Conservation (phyloP, 1,140 invertebrate species). For the Drosophila trapezifrons region DNA sequence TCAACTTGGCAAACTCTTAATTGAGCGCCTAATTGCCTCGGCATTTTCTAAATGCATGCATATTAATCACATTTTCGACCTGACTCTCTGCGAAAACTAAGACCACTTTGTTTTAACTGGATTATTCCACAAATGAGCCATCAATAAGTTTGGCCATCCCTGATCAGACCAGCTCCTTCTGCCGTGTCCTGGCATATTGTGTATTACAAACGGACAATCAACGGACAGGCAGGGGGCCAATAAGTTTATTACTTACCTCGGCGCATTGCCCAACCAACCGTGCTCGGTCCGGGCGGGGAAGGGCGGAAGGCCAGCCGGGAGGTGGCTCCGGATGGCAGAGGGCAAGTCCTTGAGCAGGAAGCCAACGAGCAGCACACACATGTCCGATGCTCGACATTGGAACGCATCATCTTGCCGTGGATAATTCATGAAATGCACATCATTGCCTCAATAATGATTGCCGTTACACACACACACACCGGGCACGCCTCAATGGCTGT, state of each 20-base stretch:
- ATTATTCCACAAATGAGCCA: slow-evolving; percentile 10
- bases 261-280: slow-evolving; percentile 71
- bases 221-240: slow-evolving; percentile 70
- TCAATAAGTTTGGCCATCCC: slow-evolving; percentile 39
- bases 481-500: slow-evolving; percentile 38
- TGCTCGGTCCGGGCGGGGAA: slow-evolving; percentile 2
- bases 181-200: slow-evolving; percentile 52
- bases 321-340: slow-evolving; percentile 20
- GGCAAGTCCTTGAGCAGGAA: slow-evolving; percentile 39
- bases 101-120: slow-evolving; percentile 1
- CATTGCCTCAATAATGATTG: slow-evolving; percentile 77
- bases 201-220: slow-evolving; percentile 66
- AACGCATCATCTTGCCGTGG: slow-evolving; percentile 53
- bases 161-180: slow-evolving; percentile 16
- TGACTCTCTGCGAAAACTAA: background rate
- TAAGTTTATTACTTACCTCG: slow-evolving; percentile 81
- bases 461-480: slow-evolving; percentile 54
- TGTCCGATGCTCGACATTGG: slow-evolving; percentile 12
- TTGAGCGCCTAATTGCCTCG: background rate
- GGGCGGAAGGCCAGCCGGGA: background rate
- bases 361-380: slow-evolving; percentile 27
- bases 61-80: background rate
- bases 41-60: background rate
- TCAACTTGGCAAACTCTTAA: background rate
- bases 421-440: slow-evolving; percentile 82